phyloP scores from a whole-genome alignment of 2,888 invertebrate genomes.

The Plebejus melissa region DNA sequence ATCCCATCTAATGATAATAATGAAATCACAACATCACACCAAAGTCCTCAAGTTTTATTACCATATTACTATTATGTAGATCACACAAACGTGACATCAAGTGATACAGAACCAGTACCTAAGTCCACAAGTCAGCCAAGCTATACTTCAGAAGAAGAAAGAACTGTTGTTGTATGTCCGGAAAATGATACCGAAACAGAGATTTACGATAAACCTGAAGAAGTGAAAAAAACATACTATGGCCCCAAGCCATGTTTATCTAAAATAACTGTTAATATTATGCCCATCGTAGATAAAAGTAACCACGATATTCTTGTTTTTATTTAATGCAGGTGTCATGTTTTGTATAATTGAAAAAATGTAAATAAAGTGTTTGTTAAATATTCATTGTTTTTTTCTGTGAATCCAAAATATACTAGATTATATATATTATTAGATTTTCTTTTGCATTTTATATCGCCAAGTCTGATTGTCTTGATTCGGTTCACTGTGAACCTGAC shows the following conservation, averaged over 20 bases:
- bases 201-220: background rate
- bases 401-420: no score
- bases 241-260: constrained; percentile 3
- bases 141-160: background rate
- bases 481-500: no score
- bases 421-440: no score
- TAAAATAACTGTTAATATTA: constrained; percentile 12
- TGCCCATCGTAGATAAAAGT: background rate
- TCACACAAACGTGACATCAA: background rate
- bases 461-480: no score
- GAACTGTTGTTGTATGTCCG: background rate
- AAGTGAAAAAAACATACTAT: background rate
- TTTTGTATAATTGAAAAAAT: background rate
- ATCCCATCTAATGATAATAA: background rate
- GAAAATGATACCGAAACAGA: background rate
- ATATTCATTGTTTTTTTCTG: background rate
- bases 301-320: constrained; percentile 3
- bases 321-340: background rate
- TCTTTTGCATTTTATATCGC: no score
- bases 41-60: background rate
- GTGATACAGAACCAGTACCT: background rate
- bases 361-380: background rate
- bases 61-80: constrained; percentile 9
- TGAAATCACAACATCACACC: background rate
- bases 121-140: background rate